phyloP scores from a whole-genome alignment of 2,888 invertebrate genomes.

The Lutraria lutraria region DNA sequence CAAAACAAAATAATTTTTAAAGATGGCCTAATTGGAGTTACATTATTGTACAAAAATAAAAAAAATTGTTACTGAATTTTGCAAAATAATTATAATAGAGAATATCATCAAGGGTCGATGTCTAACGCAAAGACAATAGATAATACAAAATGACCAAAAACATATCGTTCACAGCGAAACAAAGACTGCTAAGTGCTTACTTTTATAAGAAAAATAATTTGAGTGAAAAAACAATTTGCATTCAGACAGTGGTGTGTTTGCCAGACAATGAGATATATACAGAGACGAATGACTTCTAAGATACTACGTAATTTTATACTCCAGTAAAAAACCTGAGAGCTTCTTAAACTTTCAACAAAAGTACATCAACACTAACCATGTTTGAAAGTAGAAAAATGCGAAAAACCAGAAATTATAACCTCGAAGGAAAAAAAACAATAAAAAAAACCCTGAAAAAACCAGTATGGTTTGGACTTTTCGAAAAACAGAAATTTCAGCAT shows the following conservation, averaged over 20 bases:
- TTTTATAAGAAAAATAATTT: neutral
- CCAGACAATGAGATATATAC: neutral
- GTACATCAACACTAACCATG: too few relatives aligned
- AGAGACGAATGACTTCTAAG: neutral
- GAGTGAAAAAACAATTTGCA: neutral
- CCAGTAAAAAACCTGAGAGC: slow-evolving; percentile 2
- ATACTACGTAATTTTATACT: neutral
- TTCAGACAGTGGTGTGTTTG: neutral
- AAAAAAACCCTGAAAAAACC: too few relatives aligned
- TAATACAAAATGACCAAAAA: neutral
- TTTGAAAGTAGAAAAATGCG: too few relatives aligned
- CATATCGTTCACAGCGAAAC: neutral
- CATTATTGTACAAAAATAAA: neutral
- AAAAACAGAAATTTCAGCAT: too few relatives aligned
- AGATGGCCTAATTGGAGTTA: neutral
- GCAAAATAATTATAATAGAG: neutral
- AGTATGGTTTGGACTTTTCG: too few relatives aligned
- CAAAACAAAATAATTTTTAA: too few relatives aligned
- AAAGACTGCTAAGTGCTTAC: neutral
- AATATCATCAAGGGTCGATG: neutral
- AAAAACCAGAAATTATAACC: too few relatives aligned
- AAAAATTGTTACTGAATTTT: neutral
- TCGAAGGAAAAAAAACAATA: too few relatives aligned
- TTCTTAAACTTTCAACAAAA: slow-evolving; percentile 12
- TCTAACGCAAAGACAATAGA: neutral